Evolutionary conservation across 37 sponge, comb jelly and placozoan species (phyloP), one percentile per base, ranked within the genome.

Genomic region (Petrosia ficiformis): DNA sequence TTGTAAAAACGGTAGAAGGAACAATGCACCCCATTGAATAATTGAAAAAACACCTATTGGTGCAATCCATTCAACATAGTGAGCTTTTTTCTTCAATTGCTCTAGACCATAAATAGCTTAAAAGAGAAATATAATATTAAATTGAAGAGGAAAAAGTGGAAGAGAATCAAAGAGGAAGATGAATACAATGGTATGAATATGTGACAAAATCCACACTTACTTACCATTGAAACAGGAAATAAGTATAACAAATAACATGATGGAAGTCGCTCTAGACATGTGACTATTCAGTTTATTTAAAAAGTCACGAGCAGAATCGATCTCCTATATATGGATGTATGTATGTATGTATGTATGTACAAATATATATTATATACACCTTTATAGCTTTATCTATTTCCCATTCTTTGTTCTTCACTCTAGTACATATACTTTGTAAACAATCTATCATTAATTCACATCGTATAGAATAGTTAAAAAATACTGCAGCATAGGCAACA

Each of bases 1-100:
- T 70, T 87, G 88, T 2, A 87, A 25, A 8, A 87, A 60, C 8
- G 88, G 88, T 1, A 82, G 16, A 26, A 42, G 34, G 0, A 87
- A 60, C 21, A 72, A 76, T 52, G 44, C 28, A 35, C 48, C 26
- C 84, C 84, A 83, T 40, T 83, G 84, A 1, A 76, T 24, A 21
- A 59, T 33, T 2, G 84, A 65, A 5, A 83, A 64, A 24, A 75
- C n/a, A 0, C 84, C 84, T 4, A 60, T 3, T 3, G 59, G 6
- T 19, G 66, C 76, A 36, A 41, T 65, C 39, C 70, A 25, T 5
- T 32, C 26, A 11, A 64, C 5, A 61, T 48, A 8, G 14, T 48
- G 8, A 14, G 8, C 54, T n/a, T 73, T 58, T 28, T 10, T 38
- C 28, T 52, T 4, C 22, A 44, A 32, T 24, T 73, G 35, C 16